Evolutionary conservation across 2,113 vertebrate genomes (phyloP), one percentile per base, ranked within the genome.

Genomic region (Sapajus apella): DNA sequence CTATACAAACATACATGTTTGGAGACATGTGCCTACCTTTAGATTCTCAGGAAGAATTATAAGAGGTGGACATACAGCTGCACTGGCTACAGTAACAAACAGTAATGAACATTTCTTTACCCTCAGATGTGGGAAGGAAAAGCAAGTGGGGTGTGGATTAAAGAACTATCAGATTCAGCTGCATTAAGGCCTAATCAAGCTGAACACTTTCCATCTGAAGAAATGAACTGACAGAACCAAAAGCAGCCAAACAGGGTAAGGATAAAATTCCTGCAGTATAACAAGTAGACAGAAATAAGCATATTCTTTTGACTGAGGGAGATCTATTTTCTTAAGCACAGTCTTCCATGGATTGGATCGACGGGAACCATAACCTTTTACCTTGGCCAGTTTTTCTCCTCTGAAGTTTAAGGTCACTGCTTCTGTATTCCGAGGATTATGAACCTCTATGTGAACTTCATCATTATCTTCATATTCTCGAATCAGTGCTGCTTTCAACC

Each of bases 351-450:
- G 56, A n/a, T 21, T 32, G 10, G 35, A 47, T 2, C 16, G 43
- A 47, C 5, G 85, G 86, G 45, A 75, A 70, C 4, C 73, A 0
- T 13, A 16, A 87, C 40, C 68, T 86, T 70, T 96, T 95, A 99
- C 99, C 99, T 99, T 99, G 35, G 99, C 99, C 84, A 99, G 99
- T 84, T 99, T 99, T 98, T 99, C 99, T 98, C 99, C 99, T 97
- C 99, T 99, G 98, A 99, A 99, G 98, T 99, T 99, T 50, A 99
- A 98, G 0, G 99, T 99, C 94, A 99, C 99, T 2, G 99, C 99
- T 97, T 99, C 99, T 0, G 99, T 99, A 95, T 99, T 99, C 64
- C 99, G 98, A 1, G 99, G 99, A 97, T 99, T 99, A 98, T 99
- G 99, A 87, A 99, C 99, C 96, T 99, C 99, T 82, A 99, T 99